Base-by-base conservation (phyloP, 2,888 invertebrate genomes). In the Ophion costatus region DNA sequence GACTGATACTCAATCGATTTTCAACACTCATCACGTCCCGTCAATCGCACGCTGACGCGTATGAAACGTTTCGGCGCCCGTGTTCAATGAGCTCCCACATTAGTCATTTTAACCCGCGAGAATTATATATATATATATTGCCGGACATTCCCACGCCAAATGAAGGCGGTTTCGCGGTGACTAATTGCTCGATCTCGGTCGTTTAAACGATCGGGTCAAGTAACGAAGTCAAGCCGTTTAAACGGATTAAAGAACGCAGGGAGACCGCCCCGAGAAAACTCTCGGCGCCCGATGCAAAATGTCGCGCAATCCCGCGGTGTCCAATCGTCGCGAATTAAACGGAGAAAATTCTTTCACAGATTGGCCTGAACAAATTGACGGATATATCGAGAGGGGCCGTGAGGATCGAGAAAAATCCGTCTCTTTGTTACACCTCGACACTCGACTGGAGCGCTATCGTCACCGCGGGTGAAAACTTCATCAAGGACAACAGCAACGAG, bases 361-460 rank as follows among this genome's bases (percentile, higher is more conserved):
- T 99, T 82, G 98, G 97, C 45, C 95, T 98, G 10, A 95, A 94
- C 76, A 96, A 95, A 56, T 94, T 98, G 66, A 94, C 96, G 0
- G 95, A 96, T 88, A 97, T 99, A 86, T 96, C 96, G 86, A 95
- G 97, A 80, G 99, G 99, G 0, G 96, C 96, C 5, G 97, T 98
- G 0, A 95, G 97, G 33, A 95, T 99, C 64, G 96, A 96, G 91
- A 96, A 96, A 82, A 97, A 97, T 91, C 95, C 96, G 0, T 95
- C 95, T 59, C 95, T 98, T 0, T 99, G 99, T 92, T 97, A 96
- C 91, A 94, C 96, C 0, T 94, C 96, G 79, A 96, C 96, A 0
- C 94, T 97, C 20, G 95, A 97, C 91, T 97, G 97, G 97, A 91
- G 92, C 9, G 88, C 88, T n/a, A 95, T 96, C 84, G 94, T 95